phyloP scores from a whole-genome alignment of 2,113 vertebrate species.

The Heliornis fulica region DNA sequence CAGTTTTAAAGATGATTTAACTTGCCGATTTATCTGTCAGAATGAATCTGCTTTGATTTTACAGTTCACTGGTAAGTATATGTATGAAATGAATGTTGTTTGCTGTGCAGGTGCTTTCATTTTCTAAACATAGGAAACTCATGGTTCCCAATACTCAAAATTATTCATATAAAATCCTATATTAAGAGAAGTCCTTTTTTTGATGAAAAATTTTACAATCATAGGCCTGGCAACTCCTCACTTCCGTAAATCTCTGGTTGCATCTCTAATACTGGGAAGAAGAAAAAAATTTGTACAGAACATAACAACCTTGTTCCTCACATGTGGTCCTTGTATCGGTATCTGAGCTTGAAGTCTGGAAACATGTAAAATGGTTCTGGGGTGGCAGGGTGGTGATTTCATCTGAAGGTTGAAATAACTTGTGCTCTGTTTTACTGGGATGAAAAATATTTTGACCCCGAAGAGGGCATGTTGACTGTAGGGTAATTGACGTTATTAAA shows the following conservation, averaged over 20 bases:
- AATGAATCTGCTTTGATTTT: background rate
- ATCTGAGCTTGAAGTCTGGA: background rate
- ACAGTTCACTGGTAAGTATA: background rate
- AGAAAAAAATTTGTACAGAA: background rate
- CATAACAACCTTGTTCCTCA: background rate
- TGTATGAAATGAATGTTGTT: background rate
- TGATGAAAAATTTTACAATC: background rate
- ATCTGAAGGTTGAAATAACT: background rate
- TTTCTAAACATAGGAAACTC: background rate
- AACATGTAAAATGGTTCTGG: accelerated
- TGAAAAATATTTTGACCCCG: background rate
- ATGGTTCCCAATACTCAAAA: background rate
- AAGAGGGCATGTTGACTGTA: background rate
- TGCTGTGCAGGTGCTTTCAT: background rate
- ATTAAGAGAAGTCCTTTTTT: background rate
- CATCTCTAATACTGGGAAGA: background rate
- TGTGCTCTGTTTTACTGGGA: background rate
- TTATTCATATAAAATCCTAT: background rate
- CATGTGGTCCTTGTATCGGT: background rate
- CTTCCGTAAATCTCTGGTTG: background rate
- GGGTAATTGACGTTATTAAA: background rate
- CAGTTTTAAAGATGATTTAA: accelerated
- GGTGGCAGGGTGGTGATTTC: background rate
- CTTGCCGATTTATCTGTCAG: background rate
- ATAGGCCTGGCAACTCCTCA: background rate